These are phyloP conservation scores for Danio choprae DNA, from an alignment of 2,797 vertebrate genomes.

Conservation along the genomic window DNA sequence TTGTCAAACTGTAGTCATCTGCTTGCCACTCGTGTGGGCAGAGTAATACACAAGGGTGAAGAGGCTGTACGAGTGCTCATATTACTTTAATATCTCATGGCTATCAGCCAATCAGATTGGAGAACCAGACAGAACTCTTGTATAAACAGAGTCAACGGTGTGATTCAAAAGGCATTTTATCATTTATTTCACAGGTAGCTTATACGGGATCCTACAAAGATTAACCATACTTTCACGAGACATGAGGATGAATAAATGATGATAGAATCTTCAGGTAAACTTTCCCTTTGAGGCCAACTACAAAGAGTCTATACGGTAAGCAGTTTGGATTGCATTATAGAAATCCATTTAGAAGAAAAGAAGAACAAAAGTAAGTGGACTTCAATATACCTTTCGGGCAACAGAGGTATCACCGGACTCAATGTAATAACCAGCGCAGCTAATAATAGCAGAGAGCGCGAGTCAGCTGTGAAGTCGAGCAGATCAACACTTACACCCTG, in stretches of 20 bases:
- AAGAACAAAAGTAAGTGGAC: background rate
- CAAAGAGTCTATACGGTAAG: background rate
- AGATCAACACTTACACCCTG: conserved; percentile 13
- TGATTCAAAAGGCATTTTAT: no score
- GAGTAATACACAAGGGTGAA: no score
- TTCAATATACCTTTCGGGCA: background rate
- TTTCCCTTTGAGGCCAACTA: no score
- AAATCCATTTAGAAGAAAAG: background rate
- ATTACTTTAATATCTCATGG: no score
- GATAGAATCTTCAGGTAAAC: background rate
- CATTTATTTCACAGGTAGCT: no score
- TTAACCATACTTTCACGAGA: background rate
- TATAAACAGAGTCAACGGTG: no score
- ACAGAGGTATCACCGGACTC: background rate
- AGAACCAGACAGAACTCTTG: no score
- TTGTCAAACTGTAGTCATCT: no score
- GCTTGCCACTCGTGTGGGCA: no score
- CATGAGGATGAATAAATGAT: background rate
- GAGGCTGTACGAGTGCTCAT: no score
- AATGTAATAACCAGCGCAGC: conserved; percentile 39
- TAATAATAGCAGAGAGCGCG: conserved; percentile 16
- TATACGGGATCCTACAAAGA: background rate
- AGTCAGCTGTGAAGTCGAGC: conserved; percentile 19
- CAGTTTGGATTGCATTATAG: background rate
- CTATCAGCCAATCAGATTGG: no score